A percentile compares a stretch with the other conserved stretches of the same genome.
phyloP scores from a whole-genome alignment of 2,797 vertebrate genomes.

The Karalla daura region DNA sequence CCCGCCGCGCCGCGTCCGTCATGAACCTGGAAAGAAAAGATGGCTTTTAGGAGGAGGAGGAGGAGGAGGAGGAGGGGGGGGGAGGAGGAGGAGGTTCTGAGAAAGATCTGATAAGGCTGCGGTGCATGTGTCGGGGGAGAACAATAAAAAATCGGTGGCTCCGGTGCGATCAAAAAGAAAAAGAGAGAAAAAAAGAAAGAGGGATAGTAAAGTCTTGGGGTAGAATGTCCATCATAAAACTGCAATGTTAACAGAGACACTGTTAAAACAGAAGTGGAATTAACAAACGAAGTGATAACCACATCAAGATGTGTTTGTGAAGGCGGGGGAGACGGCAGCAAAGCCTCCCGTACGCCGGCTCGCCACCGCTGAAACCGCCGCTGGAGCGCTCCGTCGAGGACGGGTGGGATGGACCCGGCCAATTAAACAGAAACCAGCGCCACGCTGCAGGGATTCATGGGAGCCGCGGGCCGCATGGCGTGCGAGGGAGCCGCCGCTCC shows the following conservation, averaged over 20 bases:
- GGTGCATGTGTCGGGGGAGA: too few species aligned
- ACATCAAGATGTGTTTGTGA: conserved; percentile 78
- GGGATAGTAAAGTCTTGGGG: conserved; percentile 71
- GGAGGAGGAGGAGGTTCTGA: too few species aligned
- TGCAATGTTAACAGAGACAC: conserved; percentile 74
- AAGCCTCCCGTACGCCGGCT: conserved; percentile 56
- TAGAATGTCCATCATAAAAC: conserved; percentile 78
- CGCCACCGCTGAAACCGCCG: conserved; percentile 58
- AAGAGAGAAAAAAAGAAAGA: conserved; percentile 49
- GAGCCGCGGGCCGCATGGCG: conserved; percentile 67
- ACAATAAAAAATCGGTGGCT: conserved; percentile 42
- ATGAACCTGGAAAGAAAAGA: conserved; percentile 97
- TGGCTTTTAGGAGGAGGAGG: too few species aligned
- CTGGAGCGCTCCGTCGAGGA: conserved; percentile 74
- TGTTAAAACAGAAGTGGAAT: conserved; percentile 77
- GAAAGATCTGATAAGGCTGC: too few species aligned
- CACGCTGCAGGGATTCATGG: conserved; percentile 55
- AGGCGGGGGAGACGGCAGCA: conserved; percentile 69
- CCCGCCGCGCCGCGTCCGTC: conserved; percentile 95
- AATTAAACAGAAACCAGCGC: conserved; percentile 62
- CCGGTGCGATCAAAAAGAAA: conserved; percentile 40
- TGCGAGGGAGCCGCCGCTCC: conserved; percentile 32
- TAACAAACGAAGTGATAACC: conserved; percentile 76
- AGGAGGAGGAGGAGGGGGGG: too few species aligned
- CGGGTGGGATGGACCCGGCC: conserved; percentile 55